A percentile compares a stretch with the other conserved stretches of the same genome.
These are phyloP conservation scores for Chrysolina haemoptera DNA, from an alignment of 2,888 invertebrate genomes.

Conservation along the genomic window DNA sequence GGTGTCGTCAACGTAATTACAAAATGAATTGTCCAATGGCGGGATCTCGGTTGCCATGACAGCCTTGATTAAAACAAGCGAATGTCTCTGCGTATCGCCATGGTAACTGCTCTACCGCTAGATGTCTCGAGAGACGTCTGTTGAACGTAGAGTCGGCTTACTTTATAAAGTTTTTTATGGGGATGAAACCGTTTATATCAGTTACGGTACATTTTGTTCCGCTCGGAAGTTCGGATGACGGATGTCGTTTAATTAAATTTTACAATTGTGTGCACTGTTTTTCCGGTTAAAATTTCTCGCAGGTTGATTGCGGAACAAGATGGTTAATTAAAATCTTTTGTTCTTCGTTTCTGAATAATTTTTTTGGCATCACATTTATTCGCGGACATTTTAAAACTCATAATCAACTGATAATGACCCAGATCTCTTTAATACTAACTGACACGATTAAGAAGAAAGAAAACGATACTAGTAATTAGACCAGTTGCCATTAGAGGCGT, in stretches of 20 bases:
- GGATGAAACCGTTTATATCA: conserved; percentile 65
- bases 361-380: neutral
- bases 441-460: neutral
- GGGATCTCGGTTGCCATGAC: conserved; percentile 72
- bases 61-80: conserved; percentile 72
- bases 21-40: conserved; percentile 72
- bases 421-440: neutral
- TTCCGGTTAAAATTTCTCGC: neutral
- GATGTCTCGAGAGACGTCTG: conserved; percentile 63
- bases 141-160: conserved; percentile 48
- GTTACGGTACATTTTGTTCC: conserved; percentile 62
- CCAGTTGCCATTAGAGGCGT: neutral
- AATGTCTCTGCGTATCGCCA: conserved; percentile 69
- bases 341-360: neutral
- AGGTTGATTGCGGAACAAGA: conserved; percentile 16
- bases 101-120: conserved; percentile 67
- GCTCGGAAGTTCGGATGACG: conserved; percentile 61
- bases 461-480: neutral
- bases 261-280: conserved; percentile 23
- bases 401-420: neutral
- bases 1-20: conserved; percentile 73
- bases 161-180: conserved; percentile 62
- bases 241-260: conserved; percentile 55
- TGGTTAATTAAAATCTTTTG: conserved; percentile 8
- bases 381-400: neutral